phyloP scores from a whole-genome alignment of 1,140 invertebrate genomes.

The Hormaphis cornu region DNA sequence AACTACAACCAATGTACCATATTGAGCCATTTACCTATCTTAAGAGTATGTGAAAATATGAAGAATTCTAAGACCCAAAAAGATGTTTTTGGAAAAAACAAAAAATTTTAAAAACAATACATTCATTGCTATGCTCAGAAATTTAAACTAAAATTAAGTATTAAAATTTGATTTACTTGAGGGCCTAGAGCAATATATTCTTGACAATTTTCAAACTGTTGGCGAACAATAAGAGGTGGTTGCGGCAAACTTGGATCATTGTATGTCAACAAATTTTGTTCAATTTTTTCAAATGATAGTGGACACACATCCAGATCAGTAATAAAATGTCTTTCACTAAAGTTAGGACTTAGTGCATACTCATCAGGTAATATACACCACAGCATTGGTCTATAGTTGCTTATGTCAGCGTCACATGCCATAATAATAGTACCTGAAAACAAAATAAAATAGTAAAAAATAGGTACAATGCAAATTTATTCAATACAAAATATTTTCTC shows the following conservation, averaged over 20 bases:
- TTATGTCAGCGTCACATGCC: slow-evolving; percentile 52
- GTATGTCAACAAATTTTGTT: slow-evolving; percentile 12
- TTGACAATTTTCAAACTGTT: slow-evolving; percentile 49
- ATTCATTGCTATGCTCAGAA: too few species aligned
- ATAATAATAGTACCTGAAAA: slow-evolving; percentile 53
- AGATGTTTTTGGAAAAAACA: too few species aligned
- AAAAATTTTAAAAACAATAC: too few species aligned
- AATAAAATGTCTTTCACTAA: slow-evolving; percentile 66
- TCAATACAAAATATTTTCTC: too few species aligned
- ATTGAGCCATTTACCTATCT: too few species aligned
- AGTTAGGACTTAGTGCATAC: slow-evolving; percentile 53
- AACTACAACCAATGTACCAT: too few species aligned
- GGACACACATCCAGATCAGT: slow-evolving; percentile 70
- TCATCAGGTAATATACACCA: slow-evolving; percentile 67
- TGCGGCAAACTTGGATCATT: slow-evolving; percentile 16
- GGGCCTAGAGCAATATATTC: slow-evolving; percentile 78
- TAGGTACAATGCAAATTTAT: too few species aligned
- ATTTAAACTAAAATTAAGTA: not conserved
- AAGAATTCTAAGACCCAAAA: too few species aligned
- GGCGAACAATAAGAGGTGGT: slow-evolving; percentile 35
- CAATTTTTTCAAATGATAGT: slow-evolving; percentile 67
- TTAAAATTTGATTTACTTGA: slow-evolving; percentile 48
- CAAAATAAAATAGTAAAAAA: slow-evolving; percentile 12
- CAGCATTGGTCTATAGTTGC: slow-evolving; percentile 36
- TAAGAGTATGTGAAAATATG: too few species aligned